phyloP scores from a whole-genome alignment of 1,140 invertebrate genomes.

The Nomia melanderi region DNA sequence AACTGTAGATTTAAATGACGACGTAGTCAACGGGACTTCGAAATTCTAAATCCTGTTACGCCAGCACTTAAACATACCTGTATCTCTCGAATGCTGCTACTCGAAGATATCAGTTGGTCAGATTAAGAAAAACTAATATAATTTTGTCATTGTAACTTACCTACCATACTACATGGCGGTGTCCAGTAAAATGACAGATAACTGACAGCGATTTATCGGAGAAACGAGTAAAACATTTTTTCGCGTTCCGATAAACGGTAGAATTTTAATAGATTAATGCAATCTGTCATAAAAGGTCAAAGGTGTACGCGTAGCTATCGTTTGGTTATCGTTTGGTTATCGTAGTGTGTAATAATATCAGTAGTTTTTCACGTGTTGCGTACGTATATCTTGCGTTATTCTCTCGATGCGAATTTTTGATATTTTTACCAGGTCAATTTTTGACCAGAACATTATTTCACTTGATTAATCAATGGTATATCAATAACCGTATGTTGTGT shows the following conservation, averaged over 20 bases:
- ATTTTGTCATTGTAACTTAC: slow-evolving; percentile 17
- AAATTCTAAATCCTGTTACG: too few relatives aligned
- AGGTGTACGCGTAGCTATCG: slow-evolving; percentile 12
- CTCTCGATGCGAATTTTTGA: too few relatives aligned
- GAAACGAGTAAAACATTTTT: background rate
- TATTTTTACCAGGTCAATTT: too few relatives aligned
- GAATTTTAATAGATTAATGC: slow-evolving; percentile 23
- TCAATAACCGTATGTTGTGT: too few relatives aligned
- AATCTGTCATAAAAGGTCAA: slow-evolving; percentile 30
- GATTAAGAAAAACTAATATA: background rate
- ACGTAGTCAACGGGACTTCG: too few relatives aligned
- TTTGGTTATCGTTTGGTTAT: slow-evolving; percentile 10
- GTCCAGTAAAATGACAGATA: slow-evolving; percentile 4
- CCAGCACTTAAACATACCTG: too few relatives aligned
- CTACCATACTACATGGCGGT: background rate
- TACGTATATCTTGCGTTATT: too few relatives aligned
- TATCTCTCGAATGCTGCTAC: background rate
- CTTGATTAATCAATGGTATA: too few relatives aligned
- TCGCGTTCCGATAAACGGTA: background rate
- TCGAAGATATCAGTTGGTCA: background rate
- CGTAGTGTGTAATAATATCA: background rate
- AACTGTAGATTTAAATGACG: background rate
- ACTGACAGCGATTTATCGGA: background rate
- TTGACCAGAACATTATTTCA: too few relatives aligned
- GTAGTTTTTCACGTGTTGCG: too few relatives aligned